Evolutionary conservation across 2,888 invertebrate species (phyloP), one percentile per base, ranked within the genome.

Genomic region (Eupithecia vulgata): DNA sequence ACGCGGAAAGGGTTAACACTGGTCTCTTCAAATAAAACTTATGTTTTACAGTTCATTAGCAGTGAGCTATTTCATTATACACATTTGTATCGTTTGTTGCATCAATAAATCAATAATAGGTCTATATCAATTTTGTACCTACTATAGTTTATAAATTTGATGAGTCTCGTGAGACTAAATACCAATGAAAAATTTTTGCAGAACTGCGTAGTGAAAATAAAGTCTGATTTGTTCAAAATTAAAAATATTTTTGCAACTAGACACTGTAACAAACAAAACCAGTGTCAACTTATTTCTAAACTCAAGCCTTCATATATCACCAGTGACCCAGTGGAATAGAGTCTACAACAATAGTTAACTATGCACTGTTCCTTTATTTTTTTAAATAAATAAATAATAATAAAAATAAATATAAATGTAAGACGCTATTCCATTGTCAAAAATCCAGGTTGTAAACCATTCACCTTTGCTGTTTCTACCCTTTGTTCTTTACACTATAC

Each of bases 371-470:
- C 30, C 30, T 30, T 62, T 42, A 34, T 62, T 7, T 21, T 57
- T 25, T 30, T 57, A 12, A 57, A 0, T 8, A 2, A 3, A 40
- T 42, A 45, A 45, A 48, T 17, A n/a, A n/a, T n/a, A n/a, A n/a
- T n/a, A n/a, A n/a, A n/a, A n/a, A n/a, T n/a, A n/a, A n/a, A n/a
- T n/a, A n/a, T n/a, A n/a, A n/a, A n/a, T n/a, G 45, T 45, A 68
- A 57, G 12, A 42, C 70, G 76, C 71, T 73, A 71, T 79, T 72
- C 74, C 70, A 76, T 70, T 1, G 34, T 67, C 70, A 61, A 68
- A 75, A 79, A 86, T 84, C 82, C 87, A 89, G 91, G 91, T 87
- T 87, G 78, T 80, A 78, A 81, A 84, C 85, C 86, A 84, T 78
- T 83, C 87, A 88, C 88, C 85, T 85, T 87, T 86, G 78, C 81